Evolutionary conservation across 2,797 vertebrate genomes (phyloP).

Genomic region (Cynopterus sphinx): DNA sequence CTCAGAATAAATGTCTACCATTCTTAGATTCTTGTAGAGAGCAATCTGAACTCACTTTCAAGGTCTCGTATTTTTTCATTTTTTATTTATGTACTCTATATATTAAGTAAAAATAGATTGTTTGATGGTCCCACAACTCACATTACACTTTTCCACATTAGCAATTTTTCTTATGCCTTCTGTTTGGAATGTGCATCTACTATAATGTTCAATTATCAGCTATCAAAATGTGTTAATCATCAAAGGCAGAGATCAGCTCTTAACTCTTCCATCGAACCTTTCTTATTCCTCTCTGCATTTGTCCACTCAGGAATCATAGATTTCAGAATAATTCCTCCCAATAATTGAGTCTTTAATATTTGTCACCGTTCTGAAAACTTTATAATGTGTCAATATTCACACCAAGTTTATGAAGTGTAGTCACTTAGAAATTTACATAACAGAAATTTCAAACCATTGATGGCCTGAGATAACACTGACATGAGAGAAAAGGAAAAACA

Average conservation of each 20-base stretch:
- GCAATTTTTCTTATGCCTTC: background rate
- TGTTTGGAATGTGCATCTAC: background rate
- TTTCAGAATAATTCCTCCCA: background rate
- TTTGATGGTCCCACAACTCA: background rate
- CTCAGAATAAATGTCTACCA: background rate
- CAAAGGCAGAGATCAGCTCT: background rate
- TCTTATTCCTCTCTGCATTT: background rate
- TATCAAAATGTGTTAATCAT: background rate
- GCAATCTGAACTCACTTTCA: background rate
- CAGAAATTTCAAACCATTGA: background rate
- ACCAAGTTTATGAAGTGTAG: background rate
- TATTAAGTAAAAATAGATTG: background rate
- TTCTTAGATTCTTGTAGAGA: background rate
- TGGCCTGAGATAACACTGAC: background rate
- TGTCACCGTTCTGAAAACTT: background rate
- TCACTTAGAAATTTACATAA: background rate
- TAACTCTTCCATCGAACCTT: background rate
- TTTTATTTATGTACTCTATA: background rate
- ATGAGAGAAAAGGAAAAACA: background rate
- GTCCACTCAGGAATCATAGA: background rate
- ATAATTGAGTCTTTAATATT: background rate
- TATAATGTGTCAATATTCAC: background rate
- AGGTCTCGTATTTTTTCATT: background rate
- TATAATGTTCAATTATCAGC: background rate
- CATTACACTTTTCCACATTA: background rate